These are phyloP conservation scores for Acleris holmiana DNA, from an alignment of 2,888 invertebrate genomes.

Conservation along the genomic window DNA sequence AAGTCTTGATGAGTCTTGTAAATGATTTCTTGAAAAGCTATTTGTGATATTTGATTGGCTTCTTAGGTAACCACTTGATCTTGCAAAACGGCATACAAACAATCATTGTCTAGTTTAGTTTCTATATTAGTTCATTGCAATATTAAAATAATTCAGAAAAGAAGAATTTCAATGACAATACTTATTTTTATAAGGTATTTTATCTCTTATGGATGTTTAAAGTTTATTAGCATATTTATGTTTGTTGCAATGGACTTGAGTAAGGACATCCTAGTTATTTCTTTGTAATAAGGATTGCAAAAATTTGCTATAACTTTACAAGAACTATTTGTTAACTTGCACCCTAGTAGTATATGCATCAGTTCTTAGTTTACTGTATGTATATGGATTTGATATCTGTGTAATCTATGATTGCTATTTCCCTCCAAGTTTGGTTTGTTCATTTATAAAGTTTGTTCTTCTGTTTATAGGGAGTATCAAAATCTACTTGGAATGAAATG, in stretches of 20 bases:
- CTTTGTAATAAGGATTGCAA: conserved; percentile 73
- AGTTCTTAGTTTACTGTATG: conserved; percentile 46
- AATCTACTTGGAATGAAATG: conserved; percentile 25
- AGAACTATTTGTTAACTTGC: conserved; percentile 55
- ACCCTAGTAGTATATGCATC: conserved; percentile 55
- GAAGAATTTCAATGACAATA: conserved; percentile 60
- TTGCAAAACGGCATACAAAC: conserved; percentile 26
- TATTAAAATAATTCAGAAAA: conserved; percentile 51
- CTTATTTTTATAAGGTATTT: conserved; percentile 58
- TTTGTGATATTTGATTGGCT: conserved; percentile 78
- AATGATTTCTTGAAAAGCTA: conserved; percentile 65
- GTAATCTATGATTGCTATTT: conserved; percentile 32
- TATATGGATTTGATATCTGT: conserved; percentile 40
- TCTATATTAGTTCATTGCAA: conserved; percentile 57
- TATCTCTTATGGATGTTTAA: conserved; percentile 59
- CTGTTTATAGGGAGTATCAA: conserved; percentile 25
- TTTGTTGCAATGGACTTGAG: conserved; percentile 63
- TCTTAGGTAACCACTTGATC: conserved; percentile 52
- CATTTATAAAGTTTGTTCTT: conserved; percentile 14
- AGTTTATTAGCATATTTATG: conserved; percentile 50
- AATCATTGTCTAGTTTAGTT: conserved; percentile 47
- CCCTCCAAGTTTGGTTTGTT: conserved; percentile 20
- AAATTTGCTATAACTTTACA: conserved; percentile 75
- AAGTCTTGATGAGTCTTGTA: conserved; percentile 54
- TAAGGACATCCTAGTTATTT: conserved; percentile 65